Percentiles rank a stretch among this genome's conserved stretches.
These are phyloP conservation scores for Pristionchus pacificus DNA, from an alignment of 1,140 invertebrate genomes.

Conservation along the genomic window DNA sequence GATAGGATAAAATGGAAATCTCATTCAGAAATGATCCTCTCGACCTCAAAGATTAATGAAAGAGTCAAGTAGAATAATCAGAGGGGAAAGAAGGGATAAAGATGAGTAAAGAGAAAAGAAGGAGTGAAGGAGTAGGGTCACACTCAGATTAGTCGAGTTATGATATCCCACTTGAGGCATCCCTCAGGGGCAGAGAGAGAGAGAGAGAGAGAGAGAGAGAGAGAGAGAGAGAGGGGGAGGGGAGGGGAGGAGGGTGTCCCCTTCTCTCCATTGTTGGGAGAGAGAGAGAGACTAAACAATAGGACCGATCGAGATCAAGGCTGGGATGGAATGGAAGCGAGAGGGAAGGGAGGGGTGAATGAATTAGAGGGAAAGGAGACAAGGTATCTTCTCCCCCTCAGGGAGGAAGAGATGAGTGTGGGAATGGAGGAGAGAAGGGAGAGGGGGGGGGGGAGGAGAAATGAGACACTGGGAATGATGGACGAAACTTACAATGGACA, in stretches of 20 bases:
- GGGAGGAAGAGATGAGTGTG: too few species aligned
- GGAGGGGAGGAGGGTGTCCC: background rate
- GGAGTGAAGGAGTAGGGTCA: too few species aligned
- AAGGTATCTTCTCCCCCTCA: too few species aligned
- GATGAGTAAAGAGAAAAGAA: background rate
- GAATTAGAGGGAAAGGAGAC: too few species aligned
- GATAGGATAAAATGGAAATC: background rate
- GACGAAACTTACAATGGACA: too few species aligned
- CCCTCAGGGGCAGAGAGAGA: background rate
- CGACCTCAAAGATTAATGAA: slow-evolving; percentile 4
- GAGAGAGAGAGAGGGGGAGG: background rate
- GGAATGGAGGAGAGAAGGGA: too few species aligned
- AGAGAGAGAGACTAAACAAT: slow-evolving; percentile 32
- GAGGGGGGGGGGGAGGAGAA: too few species aligned
- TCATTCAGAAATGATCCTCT: background rate
- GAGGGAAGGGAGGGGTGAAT: background rate
- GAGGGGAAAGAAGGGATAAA: slow-evolving; percentile 1
- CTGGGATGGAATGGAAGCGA: background rate
- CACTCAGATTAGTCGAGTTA: too few species aligned
- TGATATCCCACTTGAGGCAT: too few species aligned
- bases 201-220: background rate
- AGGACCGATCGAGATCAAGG: slow-evolving; percentile 5
- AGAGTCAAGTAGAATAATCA: slow-evolving; percentile 10
- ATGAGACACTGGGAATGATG: too few species aligned
- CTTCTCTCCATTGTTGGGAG: slow-evolving; percentile 22